Evolutionary conservation across 2,797 vertebrate genomes (phyloP).

Genomic region (Dryobates pubescens): DNA sequence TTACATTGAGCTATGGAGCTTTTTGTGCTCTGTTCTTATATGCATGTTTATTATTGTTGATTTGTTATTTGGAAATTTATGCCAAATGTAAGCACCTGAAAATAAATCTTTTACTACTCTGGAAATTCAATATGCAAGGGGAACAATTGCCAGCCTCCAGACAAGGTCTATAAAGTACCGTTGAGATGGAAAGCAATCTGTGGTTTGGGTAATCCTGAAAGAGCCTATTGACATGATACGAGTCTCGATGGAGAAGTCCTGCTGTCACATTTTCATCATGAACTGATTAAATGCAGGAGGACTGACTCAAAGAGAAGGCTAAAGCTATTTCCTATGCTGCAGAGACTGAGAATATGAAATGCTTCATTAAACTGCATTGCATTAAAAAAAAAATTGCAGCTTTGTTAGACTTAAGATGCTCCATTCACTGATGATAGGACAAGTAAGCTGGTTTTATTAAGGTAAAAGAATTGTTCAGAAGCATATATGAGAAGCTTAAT

Average conservation of each 20-base stretch:
- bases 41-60: not conserved
- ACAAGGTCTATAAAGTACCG: constrained; percentile 55
- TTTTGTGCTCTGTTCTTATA: not conserved
- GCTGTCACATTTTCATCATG: constrained; percentile 56
- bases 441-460: not conserved
- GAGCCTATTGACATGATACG: constrained; percentile 69
- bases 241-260: constrained; percentile 61
- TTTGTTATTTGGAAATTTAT: constrained; percentile 40
- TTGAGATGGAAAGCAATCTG: constrained; percentile 65
- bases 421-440: not conserved
- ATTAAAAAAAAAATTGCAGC: not conserved
- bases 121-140: constrained; percentile 36
- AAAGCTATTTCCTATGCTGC: constrained; percentile 23
- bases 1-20: not conserved
- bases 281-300: constrained; percentile 16
- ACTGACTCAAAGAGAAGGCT: not conserved
- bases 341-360: not conserved
- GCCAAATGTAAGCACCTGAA: constrained; percentile 46
- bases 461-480: constrained; percentile 28
- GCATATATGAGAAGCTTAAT: not conserved
- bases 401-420: not conserved
- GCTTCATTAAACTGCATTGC: not conserved
- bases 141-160: constrained; percentile 38
- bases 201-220: constrained; percentile 67
- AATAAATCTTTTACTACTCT: constrained; percentile 45